These are phyloP conservation scores for Lasioglossum pauxillum DNA, from an alignment of 2,888 invertebrate species.

Conservation along the genomic window DNA sequence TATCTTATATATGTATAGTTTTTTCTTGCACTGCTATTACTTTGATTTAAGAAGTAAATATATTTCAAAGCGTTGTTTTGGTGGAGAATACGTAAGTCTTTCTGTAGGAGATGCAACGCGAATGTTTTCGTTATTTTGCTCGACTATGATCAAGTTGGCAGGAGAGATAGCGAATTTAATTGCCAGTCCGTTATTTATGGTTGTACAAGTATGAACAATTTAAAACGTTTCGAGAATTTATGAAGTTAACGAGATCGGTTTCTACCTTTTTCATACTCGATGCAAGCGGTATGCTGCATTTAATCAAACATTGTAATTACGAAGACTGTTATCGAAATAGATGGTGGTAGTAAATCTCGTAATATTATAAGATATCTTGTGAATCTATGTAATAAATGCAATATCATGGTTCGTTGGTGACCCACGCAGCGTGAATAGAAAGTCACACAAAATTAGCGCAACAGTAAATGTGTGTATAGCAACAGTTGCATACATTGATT, in stretches of 20 bases:
- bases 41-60: not conserved
- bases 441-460: not conserved
- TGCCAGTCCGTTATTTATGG: not conserved
- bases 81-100: not conserved
- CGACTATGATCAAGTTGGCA: not conserved
- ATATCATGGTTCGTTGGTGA: slow-evolving; percentile 1
- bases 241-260: not conserved
- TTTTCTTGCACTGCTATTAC: not conserved
- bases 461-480: not conserved
- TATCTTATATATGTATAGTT: too few relatives aligned
- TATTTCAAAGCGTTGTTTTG: not conserved
- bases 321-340: not conserved
- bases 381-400: not conserved
- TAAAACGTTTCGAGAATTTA: not conserved
- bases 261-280: not conserved
- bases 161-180: not conserved
- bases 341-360: not conserved
- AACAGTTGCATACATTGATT: not conserved
- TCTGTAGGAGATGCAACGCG: too few relatives aligned
- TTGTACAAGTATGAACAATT: not conserved
- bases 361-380: not conserved
- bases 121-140: not conserved
- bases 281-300: not conserved
- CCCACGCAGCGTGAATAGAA: slow-evolving; percentile 2
- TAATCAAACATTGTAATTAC: not conserved